Conservation (phyloP, 2,113 vertebrate genomes). For the Steatornis caripensis region DNA sequence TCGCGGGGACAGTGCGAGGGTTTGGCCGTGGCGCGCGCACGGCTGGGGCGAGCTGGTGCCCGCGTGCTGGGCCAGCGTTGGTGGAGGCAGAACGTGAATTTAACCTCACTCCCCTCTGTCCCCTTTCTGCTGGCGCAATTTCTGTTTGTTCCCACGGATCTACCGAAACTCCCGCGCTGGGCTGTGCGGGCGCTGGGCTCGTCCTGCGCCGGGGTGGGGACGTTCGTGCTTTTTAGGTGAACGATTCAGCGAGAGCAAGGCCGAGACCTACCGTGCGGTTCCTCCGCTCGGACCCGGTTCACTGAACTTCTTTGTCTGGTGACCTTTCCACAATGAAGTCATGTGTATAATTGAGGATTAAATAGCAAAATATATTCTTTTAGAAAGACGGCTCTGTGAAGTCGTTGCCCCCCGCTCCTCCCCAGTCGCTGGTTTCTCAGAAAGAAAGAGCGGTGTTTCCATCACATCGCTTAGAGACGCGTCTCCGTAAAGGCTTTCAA, state of each 20-base stretch:
- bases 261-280: not conserved
- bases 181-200: accelerated
- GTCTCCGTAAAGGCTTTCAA: not conserved
- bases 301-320: conserved; percentile 4
- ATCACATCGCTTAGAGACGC: accelerated
- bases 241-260: not conserved
- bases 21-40: accelerated
- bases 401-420: not conserved
- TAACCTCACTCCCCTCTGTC: accelerated
- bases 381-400: not conserved
- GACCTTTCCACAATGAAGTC: conserved; percentile 15
- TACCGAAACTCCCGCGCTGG: accelerated
- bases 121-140: not conserved
- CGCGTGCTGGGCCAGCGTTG: accelerated
- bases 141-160: accelerated
- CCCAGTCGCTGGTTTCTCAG: not conserved
- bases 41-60: accelerated
- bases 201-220: accelerated
- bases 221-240: accelerated
- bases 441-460: not conserved
- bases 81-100: not conserved
- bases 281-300: not conserved
- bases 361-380: not conserved
- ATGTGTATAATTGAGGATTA: conserved; percentile 27
- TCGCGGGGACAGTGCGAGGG: accelerated